These are phyloP conservation scores for Drosophila siamana DNA, from an alignment of 2,888 invertebrate species.

Conservation along the genomic window DNA sequence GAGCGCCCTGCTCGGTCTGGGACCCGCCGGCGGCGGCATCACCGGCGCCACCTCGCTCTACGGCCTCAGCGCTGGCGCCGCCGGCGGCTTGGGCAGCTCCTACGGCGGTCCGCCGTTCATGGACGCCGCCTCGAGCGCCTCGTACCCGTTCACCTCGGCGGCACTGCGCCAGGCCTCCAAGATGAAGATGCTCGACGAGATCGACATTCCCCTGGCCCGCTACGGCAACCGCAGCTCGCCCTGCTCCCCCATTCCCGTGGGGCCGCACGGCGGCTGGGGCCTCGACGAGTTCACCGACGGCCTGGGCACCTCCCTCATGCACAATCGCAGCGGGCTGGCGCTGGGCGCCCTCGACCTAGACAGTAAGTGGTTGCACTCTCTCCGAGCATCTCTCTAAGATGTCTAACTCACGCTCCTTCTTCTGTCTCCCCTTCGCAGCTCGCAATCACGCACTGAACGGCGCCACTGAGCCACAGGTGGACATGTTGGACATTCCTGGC, in stretches of 20 bases:
- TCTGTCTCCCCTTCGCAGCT: constrained; percentile 62
- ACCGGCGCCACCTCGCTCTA: constrained; percentile 81
- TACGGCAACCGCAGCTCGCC: constrained; percentile 88
- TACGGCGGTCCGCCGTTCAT: constrained; percentile 83
- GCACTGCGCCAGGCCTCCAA: constrained; percentile 88
- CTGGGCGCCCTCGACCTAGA: constrained; percentile 85
- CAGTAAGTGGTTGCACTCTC: constrained; percentile 83
- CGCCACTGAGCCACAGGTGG: constrained; percentile 90
- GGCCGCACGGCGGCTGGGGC: constrained; percentile 87
- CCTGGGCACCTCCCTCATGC: constrained; percentile 87
- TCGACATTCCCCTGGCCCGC: constrained; percentile 88
- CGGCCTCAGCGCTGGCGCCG: constrained; percentile 74
- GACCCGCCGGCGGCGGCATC: constrained; percentile 69
- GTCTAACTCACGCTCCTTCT: background rate
- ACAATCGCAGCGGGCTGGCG: constrained; percentile 87
- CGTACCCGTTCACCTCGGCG: constrained; percentile 87
- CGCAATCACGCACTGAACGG: constrained; percentile 87
- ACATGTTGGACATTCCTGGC: constrained; percentile 97
- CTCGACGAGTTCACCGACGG: constrained; percentile 88
- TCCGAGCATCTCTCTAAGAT: background rate
- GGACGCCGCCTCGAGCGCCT: constrained; percentile 85
- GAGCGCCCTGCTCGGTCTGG: constrained; percentile 74
- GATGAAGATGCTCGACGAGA: constrained; percentile 90
- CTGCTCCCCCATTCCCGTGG: constrained; percentile 88
- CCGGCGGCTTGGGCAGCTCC: constrained; percentile 82